Evolutionary conservation across 2,888 invertebrate species (phyloP), one percentile per base, ranked within the genome.

Genomic region (Endotricha flammealis): DNA sequence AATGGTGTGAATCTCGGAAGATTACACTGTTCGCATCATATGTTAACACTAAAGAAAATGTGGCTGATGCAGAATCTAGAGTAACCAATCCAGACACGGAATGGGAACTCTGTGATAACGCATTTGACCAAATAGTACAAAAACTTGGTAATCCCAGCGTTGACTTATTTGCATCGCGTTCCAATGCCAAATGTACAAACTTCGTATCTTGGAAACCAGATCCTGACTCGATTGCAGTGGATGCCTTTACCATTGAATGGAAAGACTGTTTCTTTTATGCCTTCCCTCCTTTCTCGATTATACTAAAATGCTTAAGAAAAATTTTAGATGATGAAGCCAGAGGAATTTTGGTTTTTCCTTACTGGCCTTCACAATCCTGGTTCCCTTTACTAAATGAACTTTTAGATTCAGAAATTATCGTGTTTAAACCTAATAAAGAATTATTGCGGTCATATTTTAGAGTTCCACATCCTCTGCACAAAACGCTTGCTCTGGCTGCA

Each of bases 21-120:
- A 16, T 16, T 16, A 16, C 16, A 16, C 17, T 66, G 4, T 57
- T 53, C 28, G 60, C 59, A 1, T 64, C 64, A 1, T 69, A 66
- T 28, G 51, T 67, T 3, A 48, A 51, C 9, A 58, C 63, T 2
- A 29, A 45, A 28, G 52, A 61, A 8, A 67, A 64, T 32, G 14
- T 17, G 5, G 57, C 54, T 4, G 54, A 57, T 30, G 38, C 22
- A 3, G 52, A 47, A 36, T 57, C 50, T 1, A 28, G 56, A 17
- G 36, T 3, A 32, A 29, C 40, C 3, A 48, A 53, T 37, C 41
- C 44, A 0, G 48, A 49, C 11, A 48, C 42, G 0, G 48, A 54
- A 33, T 51, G 47, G 44, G 38, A 41, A 27, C 29, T 53, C n/a
- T 46, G 46, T 4, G 27, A 41, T 4, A 9, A 29, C 4, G 38